Conservation (phyloP, 2,113 vertebrate genomes). For the Rhineura floridana region DNA sequence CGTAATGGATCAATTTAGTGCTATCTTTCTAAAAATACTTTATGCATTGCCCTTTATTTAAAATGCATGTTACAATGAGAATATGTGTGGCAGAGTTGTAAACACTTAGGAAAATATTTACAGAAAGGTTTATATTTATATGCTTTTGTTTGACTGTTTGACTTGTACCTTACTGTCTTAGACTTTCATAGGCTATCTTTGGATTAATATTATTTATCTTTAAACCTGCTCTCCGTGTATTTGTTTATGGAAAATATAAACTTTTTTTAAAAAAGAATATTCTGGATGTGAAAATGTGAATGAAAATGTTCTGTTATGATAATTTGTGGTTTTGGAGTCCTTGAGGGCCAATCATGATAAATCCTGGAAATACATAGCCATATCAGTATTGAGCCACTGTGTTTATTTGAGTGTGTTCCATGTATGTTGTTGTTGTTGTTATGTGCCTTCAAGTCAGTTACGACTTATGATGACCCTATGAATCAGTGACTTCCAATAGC, state of each 20-base stretch:
- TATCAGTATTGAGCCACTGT: conserved; percentile 1
- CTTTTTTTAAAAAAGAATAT: not conserved
- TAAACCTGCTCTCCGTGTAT: not conserved
- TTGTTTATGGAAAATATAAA: conserved; percentile 9
- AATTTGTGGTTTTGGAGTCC: not conserved
- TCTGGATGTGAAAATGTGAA: not conserved
- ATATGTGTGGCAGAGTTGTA: not conserved
- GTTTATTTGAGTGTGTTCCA: conserved; percentile 30
- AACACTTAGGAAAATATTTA: conserved; percentile 11
- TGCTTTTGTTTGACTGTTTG: conserved; percentile 27
- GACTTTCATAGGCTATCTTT: not conserved
- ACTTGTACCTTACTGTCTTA: not conserved
- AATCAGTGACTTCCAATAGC: no score
- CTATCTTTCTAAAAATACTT: not conserved
- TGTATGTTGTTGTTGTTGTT: no score
- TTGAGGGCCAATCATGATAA: not conserved
- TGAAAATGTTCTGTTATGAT: not conserved
- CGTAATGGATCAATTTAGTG: not conserved
- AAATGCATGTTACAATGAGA: not conserved
- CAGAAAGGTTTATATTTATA: not conserved
- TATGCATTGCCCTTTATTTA: not conserved
- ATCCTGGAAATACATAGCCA: conserved; percentile 7
- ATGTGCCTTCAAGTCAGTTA: no score
- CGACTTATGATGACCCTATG: no score
- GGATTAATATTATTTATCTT: not conserved